These are phyloP conservation scores for Psophia crepitans DNA, from an alignment of 2,113 vertebrate genomes.

Conservation along the genomic window DNA sequence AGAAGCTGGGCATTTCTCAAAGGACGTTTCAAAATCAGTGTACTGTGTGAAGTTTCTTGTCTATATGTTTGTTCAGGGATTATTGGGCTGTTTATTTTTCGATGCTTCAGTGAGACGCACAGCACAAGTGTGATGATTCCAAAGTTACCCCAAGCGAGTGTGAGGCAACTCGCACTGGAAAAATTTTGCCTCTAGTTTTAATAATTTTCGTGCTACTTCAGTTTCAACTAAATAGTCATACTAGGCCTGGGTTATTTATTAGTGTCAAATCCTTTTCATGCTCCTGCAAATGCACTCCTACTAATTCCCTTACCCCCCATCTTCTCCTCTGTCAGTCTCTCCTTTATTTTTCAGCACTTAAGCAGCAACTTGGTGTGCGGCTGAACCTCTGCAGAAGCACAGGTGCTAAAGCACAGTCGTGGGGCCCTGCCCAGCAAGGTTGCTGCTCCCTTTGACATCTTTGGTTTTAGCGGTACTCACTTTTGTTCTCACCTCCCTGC, in stretches of 20 bases:
- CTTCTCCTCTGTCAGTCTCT: not conserved
- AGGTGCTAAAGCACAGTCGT: not conserved
- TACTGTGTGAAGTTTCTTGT: not conserved
- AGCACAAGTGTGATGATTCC: not conserved
- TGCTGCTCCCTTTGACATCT: not conserved
- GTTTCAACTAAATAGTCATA: not conserved
- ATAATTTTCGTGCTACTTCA: not conserved
- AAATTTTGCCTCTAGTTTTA: not conserved
- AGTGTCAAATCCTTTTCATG: not conserved
- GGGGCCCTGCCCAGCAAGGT: not conserved
- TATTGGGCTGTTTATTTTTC: not conserved
- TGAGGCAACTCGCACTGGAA: not conserved
- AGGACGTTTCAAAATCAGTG: not conserved
- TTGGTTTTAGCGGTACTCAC: not conserved
- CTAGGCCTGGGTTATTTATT: not conserved
- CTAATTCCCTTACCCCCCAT: not conserved
- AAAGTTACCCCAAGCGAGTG: not conserved
- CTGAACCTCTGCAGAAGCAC: not conserved
- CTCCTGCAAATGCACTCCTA: not conserved
- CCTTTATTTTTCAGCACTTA: not conserved
- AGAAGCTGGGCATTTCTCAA: not conserved
- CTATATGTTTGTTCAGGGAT: not conserved
- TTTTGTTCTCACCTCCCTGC: not conserved
- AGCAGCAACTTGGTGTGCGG: not conserved
- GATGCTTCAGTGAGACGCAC: not conserved